Conservation (phyloP, 2,797 vertebrate genomes). For the Acanthurus leucopareius region DNA sequence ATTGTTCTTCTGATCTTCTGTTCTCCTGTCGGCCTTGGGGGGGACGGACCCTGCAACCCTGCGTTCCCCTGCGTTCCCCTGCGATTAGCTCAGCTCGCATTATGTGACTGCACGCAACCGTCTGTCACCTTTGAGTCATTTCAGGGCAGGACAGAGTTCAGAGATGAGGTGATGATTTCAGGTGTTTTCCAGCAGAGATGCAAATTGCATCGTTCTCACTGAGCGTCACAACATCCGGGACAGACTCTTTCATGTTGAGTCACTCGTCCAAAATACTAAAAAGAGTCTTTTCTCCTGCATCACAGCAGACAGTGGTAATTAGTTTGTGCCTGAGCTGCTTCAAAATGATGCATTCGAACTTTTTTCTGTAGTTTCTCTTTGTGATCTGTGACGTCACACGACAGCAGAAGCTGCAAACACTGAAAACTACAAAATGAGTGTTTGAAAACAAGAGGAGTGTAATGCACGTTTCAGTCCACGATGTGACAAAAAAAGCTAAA, state of each 20-base stretch:
- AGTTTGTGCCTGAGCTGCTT: constrained; percentile 6
- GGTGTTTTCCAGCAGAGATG: constrained; percentile 24
- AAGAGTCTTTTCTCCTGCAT: neutral
- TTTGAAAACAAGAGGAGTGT: neutral
- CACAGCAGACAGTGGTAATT: neutral
- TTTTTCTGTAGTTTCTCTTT: neutral
- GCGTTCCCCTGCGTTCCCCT: constrained; percentile 18
- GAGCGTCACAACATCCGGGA: constrained; percentile 3
- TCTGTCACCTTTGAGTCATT: constrained; percentile 49
- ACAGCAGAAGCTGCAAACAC: neutral
- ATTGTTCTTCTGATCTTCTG: constrained; percentile 16
- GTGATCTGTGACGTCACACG: neutral
- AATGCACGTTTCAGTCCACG: neutral
- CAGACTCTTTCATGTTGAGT: neutral
- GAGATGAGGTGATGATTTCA: constrained; percentile 8
- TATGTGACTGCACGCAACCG: constrained; percentile 55
- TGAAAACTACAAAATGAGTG: neutral
- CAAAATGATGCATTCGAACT: neutral
- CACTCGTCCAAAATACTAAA: neutral
- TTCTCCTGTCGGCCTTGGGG: constrained; percentile 42
- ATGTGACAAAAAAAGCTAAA: neutral
- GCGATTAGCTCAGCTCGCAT: constrained; percentile 67
- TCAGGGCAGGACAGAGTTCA: constrained; percentile 24
- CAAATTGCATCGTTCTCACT: constrained; percentile 18
- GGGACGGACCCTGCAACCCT: neutral